Conservation (phyloP, 1,140 invertebrate species). For the Hydropsyche tenuis region DNA sequence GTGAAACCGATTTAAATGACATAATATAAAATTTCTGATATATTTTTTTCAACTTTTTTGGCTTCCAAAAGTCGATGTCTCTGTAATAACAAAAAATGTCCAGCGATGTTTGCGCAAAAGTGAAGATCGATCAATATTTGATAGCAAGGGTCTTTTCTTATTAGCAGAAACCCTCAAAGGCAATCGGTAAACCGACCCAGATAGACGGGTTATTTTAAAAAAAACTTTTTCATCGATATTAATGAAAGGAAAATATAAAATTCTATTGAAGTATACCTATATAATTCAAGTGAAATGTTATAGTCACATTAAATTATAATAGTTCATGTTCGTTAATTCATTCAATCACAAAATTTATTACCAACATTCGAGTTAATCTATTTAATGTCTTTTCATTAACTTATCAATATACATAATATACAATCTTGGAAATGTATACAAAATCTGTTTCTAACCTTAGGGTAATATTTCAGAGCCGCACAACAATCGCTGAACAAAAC, state of each 20-base stretch:
- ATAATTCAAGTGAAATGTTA: too few species aligned
- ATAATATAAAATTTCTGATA: too few species aligned
- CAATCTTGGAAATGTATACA: too few species aligned
- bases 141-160: conserved; percentile 6
- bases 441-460: not conserved
- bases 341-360: too few species aligned
- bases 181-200: not conserved
- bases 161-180: not conserved
- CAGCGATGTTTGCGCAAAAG: not conserved
- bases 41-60: too few species aligned
- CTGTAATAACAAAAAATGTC: conserved; percentile 1
- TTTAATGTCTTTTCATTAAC: too few species aligned
- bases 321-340: too few species aligned
- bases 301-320: too few species aligned
- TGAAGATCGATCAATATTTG: conserved; percentile 32
- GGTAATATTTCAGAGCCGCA: conserved; percentile 11
- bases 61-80: not conserved
- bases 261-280: too few species aligned
- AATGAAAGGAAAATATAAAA: conserved; percentile 25
- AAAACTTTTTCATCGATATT: conserved; percentile 5
- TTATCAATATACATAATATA: too few species aligned
- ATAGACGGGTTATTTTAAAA: not conserved
- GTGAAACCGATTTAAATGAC: too few species aligned
- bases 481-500: conserved; percentile 14
- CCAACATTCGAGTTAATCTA: too few species aligned